Percentiles rank a stretch among this genome's conserved stretches.
phyloP scores from a whole-genome alignment of 2,888 invertebrate species.

The Gastracanthus pulcherrimus region DNA sequence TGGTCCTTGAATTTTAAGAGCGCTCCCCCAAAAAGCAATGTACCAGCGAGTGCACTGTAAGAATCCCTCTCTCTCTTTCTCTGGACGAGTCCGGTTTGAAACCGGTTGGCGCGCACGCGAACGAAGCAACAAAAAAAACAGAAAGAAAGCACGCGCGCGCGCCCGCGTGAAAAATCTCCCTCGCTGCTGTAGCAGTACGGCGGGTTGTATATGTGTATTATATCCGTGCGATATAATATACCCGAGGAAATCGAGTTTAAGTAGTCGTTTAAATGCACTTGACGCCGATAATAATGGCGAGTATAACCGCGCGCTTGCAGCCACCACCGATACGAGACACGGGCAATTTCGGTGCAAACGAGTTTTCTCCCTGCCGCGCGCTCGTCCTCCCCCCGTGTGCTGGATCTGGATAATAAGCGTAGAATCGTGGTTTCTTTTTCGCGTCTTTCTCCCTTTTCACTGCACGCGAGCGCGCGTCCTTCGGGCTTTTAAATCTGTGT shows the following conservation, averaged over 20 bases:
- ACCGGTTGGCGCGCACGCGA: constrained; percentile 38
- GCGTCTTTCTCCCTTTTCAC: too few relatives aligned
- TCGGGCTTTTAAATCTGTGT: too few relatives aligned
- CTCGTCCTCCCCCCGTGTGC: constrained; percentile 11
- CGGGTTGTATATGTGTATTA: too few relatives aligned
- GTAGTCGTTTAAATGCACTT: constrained; percentile 44
- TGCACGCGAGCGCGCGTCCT: too few relatives aligned
- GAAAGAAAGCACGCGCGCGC: background rate
- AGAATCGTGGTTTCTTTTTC: too few relatives aligned
- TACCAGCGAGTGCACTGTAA: background rate
- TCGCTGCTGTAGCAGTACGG: too few relatives aligned
- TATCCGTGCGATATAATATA: too few relatives aligned
- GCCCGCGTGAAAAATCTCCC: constrained; percentile 29
- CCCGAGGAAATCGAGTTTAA: constrained; percentile 43
- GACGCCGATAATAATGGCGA: constrained; percentile 26
- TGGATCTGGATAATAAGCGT: too few relatives aligned
- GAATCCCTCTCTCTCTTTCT: too few relatives aligned
- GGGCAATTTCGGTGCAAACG: constrained; percentile 20
- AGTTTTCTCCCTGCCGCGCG: constrained; percentile 4
- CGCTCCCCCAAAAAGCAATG: constrained; percentile 33
- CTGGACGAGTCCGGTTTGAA: constrained; percentile 53
- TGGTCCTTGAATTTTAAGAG: constrained; percentile 42
- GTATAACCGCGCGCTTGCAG: background rate
- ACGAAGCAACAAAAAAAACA: background rate
- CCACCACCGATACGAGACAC: background rate